Evolutionary conservation across 2,113 vertebrate species (phyloP).

Genomic region (Chloroceryle aenea): DNA sequence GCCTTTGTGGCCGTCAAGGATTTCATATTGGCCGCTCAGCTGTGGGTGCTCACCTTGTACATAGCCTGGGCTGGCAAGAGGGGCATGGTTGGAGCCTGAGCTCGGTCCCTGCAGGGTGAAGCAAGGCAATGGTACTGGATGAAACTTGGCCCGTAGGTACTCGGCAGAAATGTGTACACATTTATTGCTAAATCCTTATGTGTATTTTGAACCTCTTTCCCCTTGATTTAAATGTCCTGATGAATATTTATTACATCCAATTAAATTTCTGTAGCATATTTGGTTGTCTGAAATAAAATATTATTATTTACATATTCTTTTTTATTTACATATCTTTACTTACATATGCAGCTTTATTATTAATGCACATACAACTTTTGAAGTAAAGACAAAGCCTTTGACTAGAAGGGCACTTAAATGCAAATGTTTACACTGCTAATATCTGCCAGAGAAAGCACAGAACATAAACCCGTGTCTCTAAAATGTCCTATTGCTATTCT

Average conservation of each 20-base stretch:
- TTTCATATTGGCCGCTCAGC: rapidly evolving
- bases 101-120: neutral
- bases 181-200: neutral
- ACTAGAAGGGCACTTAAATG: neutral
- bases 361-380: neutral
- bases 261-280: conserved; percentile 16
- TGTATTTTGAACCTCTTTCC: neutral
- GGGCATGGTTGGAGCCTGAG: neutral
- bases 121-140: rapidly evolving
- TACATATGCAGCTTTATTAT: neutral
- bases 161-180: neutral
- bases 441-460: neutral
- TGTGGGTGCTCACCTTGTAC: neutral
- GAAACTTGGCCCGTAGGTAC: neutral
- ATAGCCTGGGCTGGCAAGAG: neutral
- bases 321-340: conserved; percentile 10
- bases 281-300: conserved; percentile 1
- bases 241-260: conserved; percentile 28
- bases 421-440: neutral
- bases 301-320: neutral
- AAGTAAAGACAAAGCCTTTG: neutral
- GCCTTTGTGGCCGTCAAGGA: neutral
- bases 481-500: neutral
- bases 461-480: neutral
- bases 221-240: neutral